These are phyloP conservation scores for Chaetodon trifascialis DNA, from an alignment of 2,113 vertebrate genomes.

Conservation along the genomic window DNA sequence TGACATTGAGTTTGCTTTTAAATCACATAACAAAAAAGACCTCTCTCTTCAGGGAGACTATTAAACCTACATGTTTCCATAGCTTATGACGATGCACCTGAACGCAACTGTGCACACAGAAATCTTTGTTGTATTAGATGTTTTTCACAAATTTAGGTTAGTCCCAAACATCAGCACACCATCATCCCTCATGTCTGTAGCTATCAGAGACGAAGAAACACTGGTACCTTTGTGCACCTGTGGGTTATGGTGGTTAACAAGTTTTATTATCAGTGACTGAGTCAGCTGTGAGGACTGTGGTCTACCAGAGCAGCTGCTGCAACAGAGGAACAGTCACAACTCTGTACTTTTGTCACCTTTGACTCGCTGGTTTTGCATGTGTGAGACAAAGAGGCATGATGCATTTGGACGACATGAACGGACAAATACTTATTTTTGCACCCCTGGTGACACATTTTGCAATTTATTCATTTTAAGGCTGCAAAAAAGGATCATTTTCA, in stretches of 20 bases:
- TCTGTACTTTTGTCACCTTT: background rate
- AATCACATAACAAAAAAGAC: background rate
- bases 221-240: background rate
- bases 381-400: background rate
- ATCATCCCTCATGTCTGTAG: background rate
- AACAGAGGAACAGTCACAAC: background rate
- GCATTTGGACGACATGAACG: background rate
- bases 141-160: background rate
- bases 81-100: background rate
- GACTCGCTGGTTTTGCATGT: background rate
- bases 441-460: background rate
- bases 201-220: background rate
- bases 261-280: constrained; percentile 10
- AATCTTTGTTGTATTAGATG: background rate
- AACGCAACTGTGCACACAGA: too few relatives aligned
- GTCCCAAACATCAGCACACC: background rate
- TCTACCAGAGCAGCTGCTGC: background rate
- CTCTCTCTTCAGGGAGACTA: background rate
- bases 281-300: constrained; percentile 16
- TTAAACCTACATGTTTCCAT: background rate
- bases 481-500: background rate
- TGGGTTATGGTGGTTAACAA: constrained; percentile 31
- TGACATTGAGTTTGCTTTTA: background rate
- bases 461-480: background rate
- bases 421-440: background rate